Conservation (phyloP, 2,888 invertebrate species). For the Teleiodes luculella region DNA sequence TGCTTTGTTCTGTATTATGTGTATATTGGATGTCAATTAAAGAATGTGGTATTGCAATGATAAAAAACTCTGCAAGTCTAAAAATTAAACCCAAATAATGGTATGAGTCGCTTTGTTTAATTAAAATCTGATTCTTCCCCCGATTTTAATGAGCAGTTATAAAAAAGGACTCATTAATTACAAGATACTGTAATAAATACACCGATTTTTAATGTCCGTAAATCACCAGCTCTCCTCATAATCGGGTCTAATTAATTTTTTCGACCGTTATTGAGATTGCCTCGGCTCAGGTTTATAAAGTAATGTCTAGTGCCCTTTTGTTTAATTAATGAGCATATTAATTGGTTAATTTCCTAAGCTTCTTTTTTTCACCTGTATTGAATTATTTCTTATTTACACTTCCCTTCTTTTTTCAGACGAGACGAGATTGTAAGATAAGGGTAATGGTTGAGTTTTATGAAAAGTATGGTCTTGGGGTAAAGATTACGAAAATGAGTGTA, state of each 20-base stretch:
- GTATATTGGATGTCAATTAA: too few species aligned
- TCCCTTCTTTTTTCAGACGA: too few species aligned
- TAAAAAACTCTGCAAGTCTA: too few species aligned
- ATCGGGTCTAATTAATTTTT: constrained; percentile 18
- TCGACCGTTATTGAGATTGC: constrained; percentile 9
- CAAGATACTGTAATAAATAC: constrained; percentile 26
- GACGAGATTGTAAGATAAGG: too few species aligned
- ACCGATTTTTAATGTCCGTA: constrained; percentile 24
- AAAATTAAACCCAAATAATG: constrained; percentile 27
- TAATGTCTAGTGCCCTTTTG: not conserved
- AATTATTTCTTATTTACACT: too few species aligned
- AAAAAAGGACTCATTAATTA: constrained; percentile 39
- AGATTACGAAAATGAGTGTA: too few species aligned
- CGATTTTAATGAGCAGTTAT: constrained; percentile 35
- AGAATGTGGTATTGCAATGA: too few species aligned
- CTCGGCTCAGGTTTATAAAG: not conserved
- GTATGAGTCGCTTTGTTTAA: constrained; percentile 29
- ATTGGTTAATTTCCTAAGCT: not conserved
- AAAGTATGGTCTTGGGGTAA: too few species aligned
- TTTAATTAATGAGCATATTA: not conserved
- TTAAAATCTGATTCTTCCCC: constrained; percentile 35
- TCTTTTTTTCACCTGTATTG: not conserved
- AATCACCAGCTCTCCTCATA: constrained; percentile 23
- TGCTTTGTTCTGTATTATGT: too few species aligned
- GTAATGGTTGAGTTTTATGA: too few species aligned